Evolutionary conservation across 2,797 vertebrate genomes (phyloP), one percentile per base, ranked within the genome.

Genomic region (Bufotes viridis): DNA sequence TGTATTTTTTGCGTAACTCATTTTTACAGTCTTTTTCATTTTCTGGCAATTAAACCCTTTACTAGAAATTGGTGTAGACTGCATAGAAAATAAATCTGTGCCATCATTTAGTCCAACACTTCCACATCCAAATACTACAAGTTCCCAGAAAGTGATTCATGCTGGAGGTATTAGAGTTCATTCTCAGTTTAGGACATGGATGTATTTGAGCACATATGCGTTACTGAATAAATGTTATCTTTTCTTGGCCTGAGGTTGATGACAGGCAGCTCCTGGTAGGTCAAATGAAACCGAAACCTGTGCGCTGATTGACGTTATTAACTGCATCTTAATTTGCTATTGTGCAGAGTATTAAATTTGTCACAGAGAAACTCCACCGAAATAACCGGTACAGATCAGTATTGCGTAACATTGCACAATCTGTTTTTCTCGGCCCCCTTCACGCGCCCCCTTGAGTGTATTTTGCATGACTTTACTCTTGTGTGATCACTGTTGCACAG

Each of bases 91-190:
- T 49, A 70, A 70, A 83, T 85, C 24, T 63, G 75, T 86, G 60
- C 78, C 74, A 85, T 85, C 34, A 78, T 78, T 85, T 49, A 78
- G 74, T 80, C 24, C 26, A 69, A 67, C n/a, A 70, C 58, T 63
- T 85, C 84, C 42, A 53, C 58, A 85, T 78, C 84, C 84, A 75
- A 70, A n/a, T 53, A 61, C 51, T 86, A 34, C 3, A 20, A 61
- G 61, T 57, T 86, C 63, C 76, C 84, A 86, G 63, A 86, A 79
- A 86, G 61, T 79, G 84, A 86, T 86, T 86, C 76, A 86, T 86
- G 84, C 75, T 79, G 17, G 7, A 79, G 76, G 61, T 79, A 80
- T 55, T 79, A 24, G 74, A 70, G 84, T 76, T 86, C 60, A 80
- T 58, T 78, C 60, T 78, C 74, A 76, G 72, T 78, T 85, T 79